Base-by-base conservation (phyloP, 2,113 vertebrate genomes). In the Ciconia stormi region DNA sequence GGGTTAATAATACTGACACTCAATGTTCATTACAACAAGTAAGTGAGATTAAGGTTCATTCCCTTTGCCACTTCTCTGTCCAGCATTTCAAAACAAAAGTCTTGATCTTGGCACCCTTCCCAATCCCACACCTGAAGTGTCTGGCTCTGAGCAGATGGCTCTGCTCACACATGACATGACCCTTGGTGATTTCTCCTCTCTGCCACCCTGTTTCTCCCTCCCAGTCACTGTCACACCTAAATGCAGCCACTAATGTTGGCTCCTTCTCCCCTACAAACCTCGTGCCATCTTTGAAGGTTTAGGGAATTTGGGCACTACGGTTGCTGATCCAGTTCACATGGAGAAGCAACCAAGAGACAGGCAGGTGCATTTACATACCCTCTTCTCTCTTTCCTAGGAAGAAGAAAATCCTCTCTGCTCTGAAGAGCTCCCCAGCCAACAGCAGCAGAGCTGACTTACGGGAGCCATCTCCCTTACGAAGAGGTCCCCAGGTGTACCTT, bases 21-120 rank as follows among this genome's bases (percentile, higher is more conserved):
- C 62, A 99, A 98, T 49, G 98, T 99, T 89, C 98, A 98, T 65
- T 97, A 98, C 90, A 99, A 98, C 76, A 99, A 98, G 99, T 99
- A 95, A 98, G 98, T 93, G 15, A 78, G 7, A 69, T 34, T 27
- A 10, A 7, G 9, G 9, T 49, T 82, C 22, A 20, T 30, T 53
- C 2, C 0, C 0, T 83, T 73, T 56, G 36, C 15, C 25, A 30
- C 40, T 36, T 67, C 46, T 22, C 46, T 21, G 11, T 83, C 11
- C 6, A 66, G 38, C 18, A 44, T 56, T 83, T 82, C 21, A 42
- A 70, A 91, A 50, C 38, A 47, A 10, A 82, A 58, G 32, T 55
- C 52, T 42, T 82, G 56, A 49, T 55, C 40, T 52, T 42, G 38
- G 27, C 29, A 70, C 15, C 21, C 40, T 66, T 85, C 67, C 59